Evolutionary conservation across 2,113 vertebrate species (phyloP).

Genomic region (Polypterus senegalus): DNA sequence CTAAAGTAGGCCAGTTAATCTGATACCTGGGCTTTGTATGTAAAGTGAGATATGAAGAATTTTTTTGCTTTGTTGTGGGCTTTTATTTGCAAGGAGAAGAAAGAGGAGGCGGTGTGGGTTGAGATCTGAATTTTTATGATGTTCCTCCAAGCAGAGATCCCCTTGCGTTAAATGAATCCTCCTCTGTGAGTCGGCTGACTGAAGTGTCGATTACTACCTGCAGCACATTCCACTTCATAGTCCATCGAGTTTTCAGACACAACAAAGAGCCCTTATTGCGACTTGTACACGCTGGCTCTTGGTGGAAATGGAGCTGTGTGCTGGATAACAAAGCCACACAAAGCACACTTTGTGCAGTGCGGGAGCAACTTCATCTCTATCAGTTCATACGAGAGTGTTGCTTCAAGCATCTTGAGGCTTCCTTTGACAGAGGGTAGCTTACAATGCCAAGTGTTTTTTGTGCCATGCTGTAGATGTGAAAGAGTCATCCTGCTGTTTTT

Average conservation of each 20-base stretch:
- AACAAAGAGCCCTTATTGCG: conserved; percentile 16
- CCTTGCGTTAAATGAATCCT: conserved; percentile 24
- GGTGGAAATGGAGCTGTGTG: conserved; percentile 9
- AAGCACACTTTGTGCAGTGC: conserved; percentile 29
- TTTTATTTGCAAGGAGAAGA: conserved; percentile 9
- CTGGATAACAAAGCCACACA: conserved; percentile 21
- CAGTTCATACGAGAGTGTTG: conserved; percentile 17
- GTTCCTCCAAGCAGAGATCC: conserved; percentile 28
- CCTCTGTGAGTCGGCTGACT: conserved; percentile 3
- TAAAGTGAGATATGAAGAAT: conserved; percentile 11
- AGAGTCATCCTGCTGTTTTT: conserved; percentile 23
- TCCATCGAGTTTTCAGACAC: conserved; percentile 11
- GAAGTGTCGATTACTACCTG: conserved; percentile 36
- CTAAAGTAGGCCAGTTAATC: conserved; percentile 13
- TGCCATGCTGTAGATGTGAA: no score
- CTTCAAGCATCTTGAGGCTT: conserved; percentile 23
- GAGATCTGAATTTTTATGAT: conserved; percentile 24
- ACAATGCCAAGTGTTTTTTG: no score
- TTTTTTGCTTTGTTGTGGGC: conserved; percentile 28
- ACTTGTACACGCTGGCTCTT: conserved; percentile 1
- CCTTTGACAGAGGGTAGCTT: neutral
- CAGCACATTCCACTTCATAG: conserved; percentile 31
- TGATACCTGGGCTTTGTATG: conserved; percentile 1
- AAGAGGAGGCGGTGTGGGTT: conserved; percentile 3
- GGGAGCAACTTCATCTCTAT: conserved; percentile 32